Evolutionary conservation across 2,888 invertebrate species (phyloP).

Genomic region (Leptinotarsa rubiginosa): DNA sequence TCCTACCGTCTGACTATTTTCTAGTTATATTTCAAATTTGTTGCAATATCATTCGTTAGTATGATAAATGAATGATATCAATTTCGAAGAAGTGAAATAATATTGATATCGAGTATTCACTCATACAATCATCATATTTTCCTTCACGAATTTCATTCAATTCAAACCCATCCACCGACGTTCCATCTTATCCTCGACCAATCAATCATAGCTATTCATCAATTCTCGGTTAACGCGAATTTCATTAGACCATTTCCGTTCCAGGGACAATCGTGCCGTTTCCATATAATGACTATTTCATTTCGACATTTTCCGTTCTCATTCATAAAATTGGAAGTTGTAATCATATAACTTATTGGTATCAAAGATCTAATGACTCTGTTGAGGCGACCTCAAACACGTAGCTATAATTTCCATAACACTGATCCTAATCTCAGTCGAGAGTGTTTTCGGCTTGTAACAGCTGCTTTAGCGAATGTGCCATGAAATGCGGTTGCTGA

Average conservation of each 20-base stretch:
- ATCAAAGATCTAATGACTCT: conserved; percentile 22
- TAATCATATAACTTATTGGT: conserved; percentile 12
- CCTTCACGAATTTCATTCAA: neutral
- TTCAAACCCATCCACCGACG: neutral
- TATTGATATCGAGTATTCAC: neutral
- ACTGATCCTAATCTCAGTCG: conserved; percentile 29
- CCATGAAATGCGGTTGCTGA: neutral
- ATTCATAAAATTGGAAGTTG: conserved; percentile 11
- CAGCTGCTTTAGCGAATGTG: conserved; percentile 10
- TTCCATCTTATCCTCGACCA: neutral
- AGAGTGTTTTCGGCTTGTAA: conserved; percentile 20
- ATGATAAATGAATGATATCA: no score
- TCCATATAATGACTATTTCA: conserved; percentile 8
- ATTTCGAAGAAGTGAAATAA: neutral
- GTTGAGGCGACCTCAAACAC: conserved; percentile 12
- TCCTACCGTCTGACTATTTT: no score
- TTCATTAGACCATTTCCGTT: neutral
- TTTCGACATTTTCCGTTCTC: conserved; percentile 2
- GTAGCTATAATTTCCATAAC: conserved; percentile 30
- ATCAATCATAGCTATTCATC: neutral
- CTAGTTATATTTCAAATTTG: no score
- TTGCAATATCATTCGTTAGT: no score
- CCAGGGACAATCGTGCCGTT: neutral
- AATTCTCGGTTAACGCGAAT: neutral
- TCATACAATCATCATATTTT: neutral